phyloP scores from a whole-genome alignment of 2,113 vertebrate genomes.

The Symphodus melops region DNA sequence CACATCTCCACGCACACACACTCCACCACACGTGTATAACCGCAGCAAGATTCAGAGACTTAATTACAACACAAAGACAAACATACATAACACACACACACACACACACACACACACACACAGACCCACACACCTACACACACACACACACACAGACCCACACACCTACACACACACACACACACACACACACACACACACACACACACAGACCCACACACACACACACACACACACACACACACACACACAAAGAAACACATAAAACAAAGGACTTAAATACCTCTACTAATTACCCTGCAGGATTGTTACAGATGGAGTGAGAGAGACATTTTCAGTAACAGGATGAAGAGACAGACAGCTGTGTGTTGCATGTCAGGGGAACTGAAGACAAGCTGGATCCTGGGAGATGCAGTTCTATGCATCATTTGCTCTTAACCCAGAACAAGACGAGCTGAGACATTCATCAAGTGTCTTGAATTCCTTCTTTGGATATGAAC shows the following conservation, averaged over 20 bases:
- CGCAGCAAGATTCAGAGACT: slow-evolving; percentile 59
- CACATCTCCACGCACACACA: slow-evolving; percentile 88
- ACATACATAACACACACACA: slow-evolving; percentile 21
- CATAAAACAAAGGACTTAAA: slow-evolving; percentile 72
- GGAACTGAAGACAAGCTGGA: slow-evolving; percentile 56
- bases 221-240: slow-evolving; percentile 21
- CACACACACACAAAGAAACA: slow-evolving; percentile 35
- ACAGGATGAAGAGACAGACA: slow-evolving; percentile 72
- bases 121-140: no score
- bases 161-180: slow-evolving; percentile 36
- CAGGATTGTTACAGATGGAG: slow-evolving; percentile 80
- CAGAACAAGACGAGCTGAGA: slow-evolving; percentile 47
- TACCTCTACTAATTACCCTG: slow-evolving; percentile 82
- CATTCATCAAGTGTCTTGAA: slow-evolving; percentile 49
- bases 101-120: slow-evolving; percentile 21
- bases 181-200: no score
- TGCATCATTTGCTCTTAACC: slow-evolving; percentile 64
- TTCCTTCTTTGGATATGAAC: slow-evolving; percentile 66
- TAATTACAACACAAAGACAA: slow-evolving; percentile 23
- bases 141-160: slow-evolving; percentile 35
- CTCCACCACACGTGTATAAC: slow-evolving; percentile 97
- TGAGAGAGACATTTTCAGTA: slow-evolving; percentile 69
- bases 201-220: slow-evolving; percentile 21
- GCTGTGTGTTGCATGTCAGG: slow-evolving; percentile 77
- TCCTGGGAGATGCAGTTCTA: slow-evolving; percentile 72